phyloP scores from a whole-genome alignment of 1,140 invertebrate species.

The Portunus trituberculatus region DNA sequence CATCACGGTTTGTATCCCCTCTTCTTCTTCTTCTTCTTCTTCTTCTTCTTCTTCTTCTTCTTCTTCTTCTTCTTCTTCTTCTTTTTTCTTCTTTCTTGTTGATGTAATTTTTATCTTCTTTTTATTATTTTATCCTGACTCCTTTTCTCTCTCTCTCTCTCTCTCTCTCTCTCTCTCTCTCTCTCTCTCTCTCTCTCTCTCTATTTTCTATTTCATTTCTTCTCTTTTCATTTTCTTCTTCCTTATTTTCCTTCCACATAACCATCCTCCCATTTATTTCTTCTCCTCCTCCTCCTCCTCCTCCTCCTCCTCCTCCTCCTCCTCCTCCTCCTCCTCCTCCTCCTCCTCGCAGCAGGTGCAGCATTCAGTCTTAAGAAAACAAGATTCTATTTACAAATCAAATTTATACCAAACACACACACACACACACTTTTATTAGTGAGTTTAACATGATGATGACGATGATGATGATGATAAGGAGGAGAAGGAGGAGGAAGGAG shows the following conservation, averaged over 20 bases:
- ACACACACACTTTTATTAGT: neutral
- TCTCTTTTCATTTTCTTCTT: neutral
- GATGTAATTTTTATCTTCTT: neutral
- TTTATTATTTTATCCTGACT: neutral
- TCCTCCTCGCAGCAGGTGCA: neutral
- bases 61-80: slow-evolving; percentile 13
- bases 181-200: neutral
- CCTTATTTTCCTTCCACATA: too few relatives aligned
- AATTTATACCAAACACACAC: neutral
- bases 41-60: neutral
- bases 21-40: neutral
- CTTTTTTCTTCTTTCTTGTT: neutral
- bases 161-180: neutral
- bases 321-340: slow-evolving; percentile 7
- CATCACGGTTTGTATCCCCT: neutral
- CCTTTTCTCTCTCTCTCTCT: neutral
- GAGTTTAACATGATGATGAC: neutral
- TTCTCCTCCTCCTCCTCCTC: neutral
- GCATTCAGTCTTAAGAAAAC: neutral
- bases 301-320: slow-evolving; percentile 37
- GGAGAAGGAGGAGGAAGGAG: too few relatives aligned
- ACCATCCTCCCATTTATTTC: neutral
- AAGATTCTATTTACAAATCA: neutral
- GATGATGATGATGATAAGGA: too few relatives aligned
- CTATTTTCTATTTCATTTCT: too few relatives aligned